Conservation (phyloP, 2,888 invertebrate species). For the Branchellion lobata region DNA sequence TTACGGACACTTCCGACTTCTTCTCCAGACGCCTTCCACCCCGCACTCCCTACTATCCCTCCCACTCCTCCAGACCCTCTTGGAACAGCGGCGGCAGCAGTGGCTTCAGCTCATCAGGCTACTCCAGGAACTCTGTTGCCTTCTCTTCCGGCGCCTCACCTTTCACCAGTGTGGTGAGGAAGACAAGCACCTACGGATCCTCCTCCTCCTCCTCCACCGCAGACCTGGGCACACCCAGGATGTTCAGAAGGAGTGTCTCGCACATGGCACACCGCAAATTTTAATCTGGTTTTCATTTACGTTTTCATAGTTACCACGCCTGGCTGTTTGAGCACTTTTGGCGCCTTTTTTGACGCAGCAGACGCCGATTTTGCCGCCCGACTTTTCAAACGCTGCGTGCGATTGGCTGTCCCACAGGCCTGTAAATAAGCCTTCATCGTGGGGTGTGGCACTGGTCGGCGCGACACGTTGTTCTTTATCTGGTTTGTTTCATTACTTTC, state of each 20-base stretch:
- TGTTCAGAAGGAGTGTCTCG: conserved; percentile 30
- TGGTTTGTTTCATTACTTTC: too few relatives aligned
- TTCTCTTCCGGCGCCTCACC: conserved; percentile 31
- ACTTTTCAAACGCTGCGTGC: too few relatives aligned
- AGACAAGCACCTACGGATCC: neutral
- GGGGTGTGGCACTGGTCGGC: too few relatives aligned
- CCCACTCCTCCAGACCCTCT: neutral
- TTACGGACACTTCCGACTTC: neutral
- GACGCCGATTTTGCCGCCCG: too few relatives aligned
- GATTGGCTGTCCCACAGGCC: too few relatives aligned
- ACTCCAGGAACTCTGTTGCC: conserved; percentile 5
- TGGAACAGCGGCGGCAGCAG: neutral
- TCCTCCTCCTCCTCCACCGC: neutral
- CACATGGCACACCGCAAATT: neutral
- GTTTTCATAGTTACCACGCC: neutral
- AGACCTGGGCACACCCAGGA: neutral
- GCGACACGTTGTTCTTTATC: too few relatives aligned
- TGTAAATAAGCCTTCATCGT: too few relatives aligned
- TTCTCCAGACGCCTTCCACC: neutral
- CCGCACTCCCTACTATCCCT: neutral
- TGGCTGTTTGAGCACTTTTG: too few relatives aligned
- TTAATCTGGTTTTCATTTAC: neutral
- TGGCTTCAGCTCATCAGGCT: neutral
- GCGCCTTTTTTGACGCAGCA: too few relatives aligned
- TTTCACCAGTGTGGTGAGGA: conserved; percentile 34